Evolutionary conservation across 2,888 invertebrate genomes (phyloP).

Genomic region (Tachystola acroxantha): DNA sequence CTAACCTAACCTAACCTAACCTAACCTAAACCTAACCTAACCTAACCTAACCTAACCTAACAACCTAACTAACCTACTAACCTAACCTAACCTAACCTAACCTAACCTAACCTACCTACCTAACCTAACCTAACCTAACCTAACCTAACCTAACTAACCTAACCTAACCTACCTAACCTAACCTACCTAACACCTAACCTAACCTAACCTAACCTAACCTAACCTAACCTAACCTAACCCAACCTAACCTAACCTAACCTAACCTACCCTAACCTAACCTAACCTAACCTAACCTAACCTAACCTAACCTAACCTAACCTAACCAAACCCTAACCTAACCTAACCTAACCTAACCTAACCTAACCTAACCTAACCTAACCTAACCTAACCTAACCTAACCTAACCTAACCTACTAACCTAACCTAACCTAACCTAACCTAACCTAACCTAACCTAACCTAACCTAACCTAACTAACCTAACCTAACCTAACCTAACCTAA

Average conservation of each 20-base stretch:
- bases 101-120: not conserved
- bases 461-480: constrained; percentile 5
- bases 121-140: constrained; percentile 1
- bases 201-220: not conserved
- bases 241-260: too few relatives aligned
- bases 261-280: too few relatives aligned
- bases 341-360: too few relatives aligned
- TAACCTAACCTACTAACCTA: too few relatives aligned
- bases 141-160: constrained; percentile 1
- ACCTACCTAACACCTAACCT: constrained; percentile 12
- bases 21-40: constrained; percentile 7
- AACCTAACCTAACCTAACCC: too few relatives aligned
- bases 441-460: constrained; percentile 8
- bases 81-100: constrained; percentile 10
- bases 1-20: constrained; percentile 18
- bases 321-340: too few relatives aligned
- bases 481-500: not conserved
- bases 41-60: constrained; percentile 15
- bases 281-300: too few relatives aligned
- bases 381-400: too few relatives aligned
- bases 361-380: too few relatives aligned
- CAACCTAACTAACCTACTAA: constrained; percentile 17
- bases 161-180: not conserved
- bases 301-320: too few relatives aligned
- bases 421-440: constrained; percentile 7